phyloP scores from a whole-genome alignment of 2,113 vertebrate species.

The Hippocampus abdominalis region DNA sequence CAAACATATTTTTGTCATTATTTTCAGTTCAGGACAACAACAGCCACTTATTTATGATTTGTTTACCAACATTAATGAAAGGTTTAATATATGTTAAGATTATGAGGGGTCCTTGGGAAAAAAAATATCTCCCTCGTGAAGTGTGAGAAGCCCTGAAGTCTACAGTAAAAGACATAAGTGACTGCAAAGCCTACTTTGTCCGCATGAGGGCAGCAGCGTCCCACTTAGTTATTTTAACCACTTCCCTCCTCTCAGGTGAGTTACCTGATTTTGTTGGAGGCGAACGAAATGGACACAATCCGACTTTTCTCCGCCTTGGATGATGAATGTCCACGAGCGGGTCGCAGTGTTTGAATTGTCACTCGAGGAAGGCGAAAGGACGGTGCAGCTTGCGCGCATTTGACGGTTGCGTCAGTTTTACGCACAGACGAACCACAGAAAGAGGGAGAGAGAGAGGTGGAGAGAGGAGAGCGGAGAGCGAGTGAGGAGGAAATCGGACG shows the following conservation, averaged over 20 bases:
- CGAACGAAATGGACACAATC: neutral
- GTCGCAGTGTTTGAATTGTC: neutral
- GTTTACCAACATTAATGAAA: too few relatives aligned
- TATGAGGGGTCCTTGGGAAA: too few relatives aligned
- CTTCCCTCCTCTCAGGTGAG: constrained; percentile 38
- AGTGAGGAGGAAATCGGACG: neutral
- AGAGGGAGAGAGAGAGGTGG: neutral
- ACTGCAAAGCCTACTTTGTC: neutral
- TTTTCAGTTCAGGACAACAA: too few relatives aligned
- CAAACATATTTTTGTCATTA: too few relatives aligned
- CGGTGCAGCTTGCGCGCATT: neutral
- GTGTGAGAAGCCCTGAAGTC: neutral
- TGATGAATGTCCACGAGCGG: neutral
- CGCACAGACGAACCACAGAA: constrained; percentile 19
- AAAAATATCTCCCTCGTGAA: neutral
- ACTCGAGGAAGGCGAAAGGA: neutral
- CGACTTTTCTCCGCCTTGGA: neutral
- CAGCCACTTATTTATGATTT: too few relatives aligned
- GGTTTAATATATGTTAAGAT: too few relatives aligned
- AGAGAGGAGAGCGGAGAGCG: neutral
- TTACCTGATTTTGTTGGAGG: constrained; percentile 30
- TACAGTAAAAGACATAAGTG: neutral
- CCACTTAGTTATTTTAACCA: neutral
- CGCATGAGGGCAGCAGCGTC: constrained; percentile 55
- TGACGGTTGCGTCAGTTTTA: constrained; percentile 27